phyloP scores from a whole-genome alignment of 2,888 invertebrate species.

The Corythucha ciliata region DNA sequence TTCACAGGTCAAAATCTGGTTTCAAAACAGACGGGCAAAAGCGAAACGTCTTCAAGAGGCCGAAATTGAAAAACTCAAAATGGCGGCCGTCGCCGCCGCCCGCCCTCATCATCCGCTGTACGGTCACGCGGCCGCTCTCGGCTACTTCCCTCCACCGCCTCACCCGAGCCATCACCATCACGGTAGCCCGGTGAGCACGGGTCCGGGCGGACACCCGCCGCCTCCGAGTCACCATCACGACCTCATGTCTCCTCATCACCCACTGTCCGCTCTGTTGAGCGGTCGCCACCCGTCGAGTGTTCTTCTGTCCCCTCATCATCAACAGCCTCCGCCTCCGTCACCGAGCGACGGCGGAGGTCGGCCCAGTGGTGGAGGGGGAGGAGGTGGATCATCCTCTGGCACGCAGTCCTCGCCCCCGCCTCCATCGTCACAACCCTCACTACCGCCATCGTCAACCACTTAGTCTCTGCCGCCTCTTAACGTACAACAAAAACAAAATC shows the following conservation, averaged over 20 bases:
- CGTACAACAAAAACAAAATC: too few relatives aligned
- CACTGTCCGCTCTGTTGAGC: slow-evolving; percentile 50
- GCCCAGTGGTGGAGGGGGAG: too few relatives aligned
- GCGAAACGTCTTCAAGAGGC: slow-evolving; percentile 95
- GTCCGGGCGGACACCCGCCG: slow-evolving; percentile 18
- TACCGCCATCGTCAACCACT: slow-evolving; percentile 22
- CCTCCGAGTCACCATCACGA: slow-evolving; percentile 35
- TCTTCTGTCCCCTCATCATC: slow-evolving; percentile 30
- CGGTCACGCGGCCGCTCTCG: slow-evolving; percentile 36
- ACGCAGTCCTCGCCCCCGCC: slow-evolving; percentile 22
- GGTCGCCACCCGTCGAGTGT: slow-evolving; percentile 49
- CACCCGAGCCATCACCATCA: slow-evolving; percentile 47
- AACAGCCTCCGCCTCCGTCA: slow-evolving; percentile 22
- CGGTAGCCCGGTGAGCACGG: slow-evolving; percentile 15
- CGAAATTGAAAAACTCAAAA: slow-evolving; percentile 83
- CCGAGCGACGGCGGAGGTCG: too few relatives aligned
- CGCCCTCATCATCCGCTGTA: slow-evolving; percentile 44
- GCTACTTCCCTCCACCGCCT: slow-evolving; percentile 38
- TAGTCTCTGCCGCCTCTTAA: slow-evolving; percentile 12
- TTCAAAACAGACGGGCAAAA: slow-evolving; percentile 88
- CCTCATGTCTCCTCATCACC: slow-evolving; percentile 45
- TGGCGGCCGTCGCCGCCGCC: slow-evolving; percentile 52
- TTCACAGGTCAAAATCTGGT: slow-evolving; percentile 80
- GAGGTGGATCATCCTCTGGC: too few relatives aligned
- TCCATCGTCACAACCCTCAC: slow-evolving; percentile 5